Conservation (phyloP, 2,888 invertebrate genomes). For the Hydrotaea cyrtoneurina region DNA sequence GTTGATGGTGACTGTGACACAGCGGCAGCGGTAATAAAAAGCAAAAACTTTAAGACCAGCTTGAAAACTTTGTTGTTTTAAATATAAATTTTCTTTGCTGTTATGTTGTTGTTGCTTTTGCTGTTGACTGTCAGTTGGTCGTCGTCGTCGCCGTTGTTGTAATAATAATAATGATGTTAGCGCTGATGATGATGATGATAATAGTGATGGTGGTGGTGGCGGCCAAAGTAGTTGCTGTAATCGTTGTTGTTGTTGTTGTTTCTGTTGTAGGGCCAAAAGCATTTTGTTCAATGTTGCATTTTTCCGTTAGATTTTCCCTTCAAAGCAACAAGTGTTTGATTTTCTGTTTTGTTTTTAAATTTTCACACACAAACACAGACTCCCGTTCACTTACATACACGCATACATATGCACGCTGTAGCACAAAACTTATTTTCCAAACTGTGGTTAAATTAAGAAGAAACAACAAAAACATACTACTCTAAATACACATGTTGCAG, state of each 20-base stretch:
- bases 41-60: conserved; percentile 45
- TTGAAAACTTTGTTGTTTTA: conserved; percentile 40
- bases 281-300: conserved; percentile 79
- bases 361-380: conserved; percentile 13
- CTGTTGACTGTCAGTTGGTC: conserved; percentile 36
- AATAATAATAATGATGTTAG: conserved; percentile 47
- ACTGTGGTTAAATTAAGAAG: conserved; percentile 1
- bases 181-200: conserved; percentile 39
- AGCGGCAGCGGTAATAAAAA: conserved; percentile 55
- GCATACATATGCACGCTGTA: conserved; percentile 20
- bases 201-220: conserved; percentile 42
- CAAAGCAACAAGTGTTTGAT: conserved; percentile 54
- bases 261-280: conserved; percentile 77
- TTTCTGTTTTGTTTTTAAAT: not conserved
- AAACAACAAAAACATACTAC: not conserved
- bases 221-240: conserved; percentile 60
- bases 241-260: conserved; percentile 49
- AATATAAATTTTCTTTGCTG: conserved; percentile 40
- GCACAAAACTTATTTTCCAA: not conserved
- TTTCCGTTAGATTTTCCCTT: conserved; percentile 77
- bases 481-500: not conserved
- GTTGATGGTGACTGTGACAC: conserved; percentile 35
- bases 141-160: conserved; percentile 31
- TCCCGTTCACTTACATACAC: no score
- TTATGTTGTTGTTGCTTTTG: conserved; percentile 16